Percentiles rank a stretch among this genome's conserved stretches.
phyloP scores from a whole-genome alignment of 2,113 vertebrate genomes.

The Nymphicus hollandicus region DNA sequence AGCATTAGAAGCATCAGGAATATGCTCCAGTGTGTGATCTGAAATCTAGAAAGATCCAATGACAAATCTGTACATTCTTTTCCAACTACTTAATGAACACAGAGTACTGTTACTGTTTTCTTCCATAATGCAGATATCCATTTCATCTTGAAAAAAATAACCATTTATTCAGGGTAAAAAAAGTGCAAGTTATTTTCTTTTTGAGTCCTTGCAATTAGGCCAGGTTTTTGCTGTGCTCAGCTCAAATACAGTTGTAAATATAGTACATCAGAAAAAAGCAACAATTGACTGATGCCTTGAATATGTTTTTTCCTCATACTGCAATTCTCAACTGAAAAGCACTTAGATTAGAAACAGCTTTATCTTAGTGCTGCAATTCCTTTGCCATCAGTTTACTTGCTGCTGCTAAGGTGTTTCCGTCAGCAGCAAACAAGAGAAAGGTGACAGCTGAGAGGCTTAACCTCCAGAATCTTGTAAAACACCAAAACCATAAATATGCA shows the following conservation, averaged over 20 bases:
- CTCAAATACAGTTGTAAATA: conserved; percentile 12
- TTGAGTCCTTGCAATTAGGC: conserved; percentile 32
- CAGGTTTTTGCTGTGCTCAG: conserved; percentile 31
- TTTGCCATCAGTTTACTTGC: neutral
- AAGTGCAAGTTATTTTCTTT: neutral
- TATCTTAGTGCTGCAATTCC: neutral
- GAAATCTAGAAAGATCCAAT: neutral
- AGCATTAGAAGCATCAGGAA: neutral
- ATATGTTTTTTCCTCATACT: neutral
- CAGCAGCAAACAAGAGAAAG: neutral
- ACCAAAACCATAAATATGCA: neutral
- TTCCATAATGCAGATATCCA: neutral
- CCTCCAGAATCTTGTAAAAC: neutral
- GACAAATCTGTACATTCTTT: neutral
- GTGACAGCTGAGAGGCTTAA: neutral
- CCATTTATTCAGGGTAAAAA: neutral
- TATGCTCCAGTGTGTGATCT: neutral
- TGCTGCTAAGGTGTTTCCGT: neutral
- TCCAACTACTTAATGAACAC: neutral
- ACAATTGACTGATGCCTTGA: neutral
- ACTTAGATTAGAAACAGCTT: conserved; percentile 22
- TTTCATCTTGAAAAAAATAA: neutral
- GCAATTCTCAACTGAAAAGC: neutral
- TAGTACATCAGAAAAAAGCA: neutral
- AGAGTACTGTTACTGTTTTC: neutral